Base-by-base conservation (phyloP, 1,140 invertebrate genomes). In the Meloidogyne floridensis region DNA sequence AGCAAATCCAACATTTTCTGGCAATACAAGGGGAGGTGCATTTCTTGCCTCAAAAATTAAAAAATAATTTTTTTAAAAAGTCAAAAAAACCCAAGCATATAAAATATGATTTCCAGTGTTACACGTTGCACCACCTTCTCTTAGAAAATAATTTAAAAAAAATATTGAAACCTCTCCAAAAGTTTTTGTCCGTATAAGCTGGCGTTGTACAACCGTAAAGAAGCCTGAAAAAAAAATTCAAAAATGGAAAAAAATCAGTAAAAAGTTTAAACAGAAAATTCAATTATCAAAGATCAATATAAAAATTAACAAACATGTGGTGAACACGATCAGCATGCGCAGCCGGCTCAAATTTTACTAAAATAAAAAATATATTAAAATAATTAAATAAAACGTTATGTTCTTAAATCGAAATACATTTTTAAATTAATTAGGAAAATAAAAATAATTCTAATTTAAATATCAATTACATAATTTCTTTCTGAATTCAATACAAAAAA, bases 311-410 rank as follows among this genome's bases (percentile, higher is more conserved):
- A 51, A 65, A 79, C 77, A 89, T 90, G 81, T 89, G 89, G 79
- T 90, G 89, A 13, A 89, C 87, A 11, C 88, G 82, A 77, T 90
- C 89, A 13, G 88, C 88, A 82, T 85, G 69, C 13, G 88, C 89
- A 43, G 84, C 70, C 43, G 88, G 89, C 73, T 90, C 88, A 72
- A 89, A 89, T 75, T 85, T 85, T 20, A 88, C 87, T 87, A 81
- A 88, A 81, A 32, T 10, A 65, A 72, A 20, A 54, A n/a, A 5
- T 15, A 4, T 20, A 72, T n/a, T 11, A 43, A 56, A 53, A 69
- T 13, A 75, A 71, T 83, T 9, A 8, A 43, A 15, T 10, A 10
- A 13, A 43, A 20, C 13, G 13, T 13, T 32, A 32, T 32, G 32
- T 32, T 32, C 32, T 32, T 32, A 32, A 32, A 32, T 32, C 32